Percentiles rank a stretch among this genome's conserved stretches.
Evolutionary conservation across 2,888 invertebrate species (phyloP).

Genomic region (Leucoptera coffeella): DNA sequence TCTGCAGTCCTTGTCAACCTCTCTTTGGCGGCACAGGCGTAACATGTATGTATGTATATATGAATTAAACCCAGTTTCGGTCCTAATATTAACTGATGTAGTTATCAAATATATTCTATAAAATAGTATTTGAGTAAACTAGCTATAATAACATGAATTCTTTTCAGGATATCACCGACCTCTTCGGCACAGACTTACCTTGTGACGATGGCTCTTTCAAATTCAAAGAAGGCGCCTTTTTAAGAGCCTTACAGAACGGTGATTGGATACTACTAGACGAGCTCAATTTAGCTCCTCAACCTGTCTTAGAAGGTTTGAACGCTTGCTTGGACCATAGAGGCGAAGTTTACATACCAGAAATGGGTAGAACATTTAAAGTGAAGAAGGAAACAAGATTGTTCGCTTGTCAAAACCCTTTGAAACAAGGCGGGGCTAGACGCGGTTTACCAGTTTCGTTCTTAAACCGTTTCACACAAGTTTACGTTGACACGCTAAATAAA

Average conservation of each 20-base stretch:
- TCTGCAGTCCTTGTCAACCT: no score
- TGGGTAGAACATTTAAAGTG: constrained; percentile 79
- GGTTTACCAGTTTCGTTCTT: constrained; percentile 95
- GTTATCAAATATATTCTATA: no score
- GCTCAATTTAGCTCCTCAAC: constrained; percentile 95
- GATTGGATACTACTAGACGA: constrained; percentile 98
- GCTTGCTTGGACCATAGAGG: constrained; percentile 97
- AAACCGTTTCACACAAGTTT: constrained; percentile 93
- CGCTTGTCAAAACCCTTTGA: constrained; percentile 95
- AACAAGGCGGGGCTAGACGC: constrained; percentile 92
- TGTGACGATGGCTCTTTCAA: constrained; percentile 90
- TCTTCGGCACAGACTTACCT: constrained; percentile 97
- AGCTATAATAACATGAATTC: no score
- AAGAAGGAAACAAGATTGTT: constrained; percentile 79
- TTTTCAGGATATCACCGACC: constrained; percentile 87
- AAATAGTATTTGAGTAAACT: not conserved
- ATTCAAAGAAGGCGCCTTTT: constrained; percentile 94
- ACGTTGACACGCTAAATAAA: constrained; percentile 56
- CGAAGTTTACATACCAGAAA: constrained; percentile 91
- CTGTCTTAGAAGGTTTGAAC: constrained; percentile 96
- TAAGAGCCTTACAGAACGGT: constrained; percentile 86
- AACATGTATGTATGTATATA: no score
- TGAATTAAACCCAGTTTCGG: no score
- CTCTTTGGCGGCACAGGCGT: no score
- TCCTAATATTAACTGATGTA: no score